Base-by-base conservation (phyloP, 2,888 invertebrate genomes). In the Drosophila planitibia region DNA sequence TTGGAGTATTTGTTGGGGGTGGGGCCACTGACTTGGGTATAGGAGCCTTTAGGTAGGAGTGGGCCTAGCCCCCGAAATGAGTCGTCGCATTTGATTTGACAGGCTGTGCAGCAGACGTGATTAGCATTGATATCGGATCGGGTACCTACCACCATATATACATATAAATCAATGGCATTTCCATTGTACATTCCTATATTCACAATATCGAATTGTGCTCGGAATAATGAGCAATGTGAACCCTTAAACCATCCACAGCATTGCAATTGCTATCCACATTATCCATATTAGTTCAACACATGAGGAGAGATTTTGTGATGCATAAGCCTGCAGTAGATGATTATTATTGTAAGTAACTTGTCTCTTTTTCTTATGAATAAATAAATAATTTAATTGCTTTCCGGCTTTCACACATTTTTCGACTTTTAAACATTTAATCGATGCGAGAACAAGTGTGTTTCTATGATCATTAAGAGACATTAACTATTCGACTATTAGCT, bases 81-180 rank as follows among this genome's bases (percentile, higher is more conserved):
- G 61, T 62, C 44, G 52, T 64, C 54, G 57, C 59, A 59, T 47
- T 63, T 57, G 71, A 64, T 73, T 76, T 55, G 63, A 68, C 49
- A 51, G 47, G 47, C 62, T 47, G 47, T 53, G 44, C 16, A 30
- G 32, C 53, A 49, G 59, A 77, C 79, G 77, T 77, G 79, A 70
- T 78, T 63, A 63, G 74, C 65, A 70, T 78, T 14, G 33, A 28
- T 44, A 51, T 54, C 47, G 47, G 25, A 25, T 47, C 16, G 25
- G 47, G 4, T 47, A 22, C 12, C n/a, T 12, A 44, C 12, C n/a
- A 44, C 44, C 12, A 44, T n/a, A 44, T 10, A 39, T 41, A 12
- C 16, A 16, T 9, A 47, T 25, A 47, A 47, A 47, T 47, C 25
- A 47, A 25, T 47, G 25, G 16, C 25, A 16, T 47, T 47, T 16